Base-by-base conservation (phyloP, 2,888 invertebrate species). In the Drosophila gaucha region DNA sequence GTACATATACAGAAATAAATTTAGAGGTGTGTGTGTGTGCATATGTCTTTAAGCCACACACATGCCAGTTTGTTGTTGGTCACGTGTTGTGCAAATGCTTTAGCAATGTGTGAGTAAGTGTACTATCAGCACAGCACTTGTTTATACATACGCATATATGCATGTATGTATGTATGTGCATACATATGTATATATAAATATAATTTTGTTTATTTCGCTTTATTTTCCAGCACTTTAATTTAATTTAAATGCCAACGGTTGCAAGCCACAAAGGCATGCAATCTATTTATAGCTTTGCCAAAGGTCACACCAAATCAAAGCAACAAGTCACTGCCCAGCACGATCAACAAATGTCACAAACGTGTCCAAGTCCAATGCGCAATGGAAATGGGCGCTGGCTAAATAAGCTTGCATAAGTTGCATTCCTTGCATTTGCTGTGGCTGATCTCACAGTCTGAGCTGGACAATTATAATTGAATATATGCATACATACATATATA, bases 71-170 rank as follows among this genome's bases (percentile, higher is more conserved):
- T 89, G 88, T 83, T 80, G 80, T 83, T 88, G 87, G 87, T 88
- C 87, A 88, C 87, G 87, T 88, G 89, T 89, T 89, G 76, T 80
- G 70, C 59, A 79, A 84, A 88, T 86, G 83, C 50, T 80, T 76
- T 64, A 58, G 46, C 30, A 50, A 69, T 57, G 44, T 47, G 22
- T 33, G 5, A 47, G 38, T 62, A 26, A 39, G 20, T 54, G 8
- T 22, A 33, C 10, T 31, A 41, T 39, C 39, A 31, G 49, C 49
- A 49, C 16, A 49, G 16, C 39, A 39, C 22, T 30, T 43, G 36
- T 50, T 12, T 46, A 30, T 51, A 12, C 6, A 24, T 41, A 18
- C 38, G n/a, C 30, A 22, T 24, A 16, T 36, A 6, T 28, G 28
- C 20, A 14, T 16, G 30, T 18, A 12, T 16, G 10, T 12, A 33